Evolutionary conservation across 2,113 vertebrate species (phyloP).

Genomic region (Hippocampus zosterae): DNA sequence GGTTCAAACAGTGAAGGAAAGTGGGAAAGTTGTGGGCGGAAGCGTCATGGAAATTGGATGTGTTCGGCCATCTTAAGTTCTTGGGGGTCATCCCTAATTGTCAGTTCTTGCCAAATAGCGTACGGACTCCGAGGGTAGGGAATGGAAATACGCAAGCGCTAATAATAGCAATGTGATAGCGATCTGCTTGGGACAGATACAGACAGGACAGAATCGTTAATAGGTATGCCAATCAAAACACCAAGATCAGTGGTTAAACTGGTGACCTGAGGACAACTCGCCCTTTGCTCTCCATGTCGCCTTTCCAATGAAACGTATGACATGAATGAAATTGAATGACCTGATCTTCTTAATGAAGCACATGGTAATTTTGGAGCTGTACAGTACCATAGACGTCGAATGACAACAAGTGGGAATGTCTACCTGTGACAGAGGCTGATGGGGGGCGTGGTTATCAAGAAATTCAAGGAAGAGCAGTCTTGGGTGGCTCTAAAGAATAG

Average conservation of each 20-base stretch:
- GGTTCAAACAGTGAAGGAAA: constrained; percentile 13
- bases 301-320: constrained; percentile 64
- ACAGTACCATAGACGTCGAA: constrained; percentile 11
- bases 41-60: constrained; percentile 58
- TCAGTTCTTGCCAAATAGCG: constrained; percentile 54
- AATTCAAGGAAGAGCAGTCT: constrained; percentile 63
- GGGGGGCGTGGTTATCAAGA: constrained; percentile 49
- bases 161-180: constrained; percentile 57
- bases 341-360: constrained; percentile 59
- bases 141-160: constrained; percentile 56
- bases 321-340: constrained; percentile 73
- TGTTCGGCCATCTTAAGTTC: constrained; percentile 40
- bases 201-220: constrained; percentile 64
- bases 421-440: constrained; percentile 61
- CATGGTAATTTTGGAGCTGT: constrained; percentile 53
- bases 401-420: constrained; percentile 13
- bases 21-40: constrained; percentile 36
- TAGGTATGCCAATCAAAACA: constrained; percentile 71
- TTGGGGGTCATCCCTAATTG: constrained; percentile 48
- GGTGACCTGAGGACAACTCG: constrained; percentile 62
- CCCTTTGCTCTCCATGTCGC: constrained; percentile 51
- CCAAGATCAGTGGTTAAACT: constrained; percentile 64
- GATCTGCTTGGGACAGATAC: constrained; percentile 61
- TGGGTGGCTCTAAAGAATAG: constrained; percentile 49
- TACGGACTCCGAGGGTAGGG: constrained; percentile 45